phyloP scores from a whole-genome alignment of 2,113 vertebrate species.

The Corythaixoides concolor region DNA sequence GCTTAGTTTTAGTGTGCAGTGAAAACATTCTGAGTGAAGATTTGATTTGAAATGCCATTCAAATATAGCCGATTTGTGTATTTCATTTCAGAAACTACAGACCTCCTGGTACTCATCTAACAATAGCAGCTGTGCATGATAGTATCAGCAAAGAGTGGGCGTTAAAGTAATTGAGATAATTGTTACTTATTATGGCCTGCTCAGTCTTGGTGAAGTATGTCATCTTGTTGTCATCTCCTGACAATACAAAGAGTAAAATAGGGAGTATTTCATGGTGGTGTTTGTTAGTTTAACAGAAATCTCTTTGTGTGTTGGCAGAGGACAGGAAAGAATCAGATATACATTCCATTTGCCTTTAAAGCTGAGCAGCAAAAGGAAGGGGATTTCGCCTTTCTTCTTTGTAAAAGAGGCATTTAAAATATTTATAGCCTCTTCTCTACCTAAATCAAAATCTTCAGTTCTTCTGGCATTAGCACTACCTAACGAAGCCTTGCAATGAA shows the following conservation, averaged over 20 bases:
- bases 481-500: background rate
- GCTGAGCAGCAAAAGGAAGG: background rate
- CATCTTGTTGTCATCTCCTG: slow-evolving; percentile 32
- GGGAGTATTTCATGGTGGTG: background rate
- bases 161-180: slow-evolving; percentile 15
- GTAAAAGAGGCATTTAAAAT: background rate
- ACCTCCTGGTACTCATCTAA: background rate
- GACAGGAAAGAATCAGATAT: background rate
- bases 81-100: background rate
- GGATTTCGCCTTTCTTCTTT: background rate
- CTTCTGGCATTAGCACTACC: background rate
- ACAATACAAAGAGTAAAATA: background rate
- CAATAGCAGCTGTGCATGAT: background rate
- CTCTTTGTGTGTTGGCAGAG: background rate
- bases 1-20: background rate
- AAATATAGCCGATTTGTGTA: background rate
- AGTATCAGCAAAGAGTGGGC: background rate
- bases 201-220: background rate
- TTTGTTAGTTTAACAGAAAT: background rate
- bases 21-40: background rate
- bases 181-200: slow-evolving; percentile 13
- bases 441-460: background rate
- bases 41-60: background rate
- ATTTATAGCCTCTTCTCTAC: background rate
- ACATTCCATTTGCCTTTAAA: background rate